These are phyloP conservation scores for Sebastes melanostomus DNA, from an alignment of 2,797 vertebrate genomes.

Conservation along the genomic window DNA sequence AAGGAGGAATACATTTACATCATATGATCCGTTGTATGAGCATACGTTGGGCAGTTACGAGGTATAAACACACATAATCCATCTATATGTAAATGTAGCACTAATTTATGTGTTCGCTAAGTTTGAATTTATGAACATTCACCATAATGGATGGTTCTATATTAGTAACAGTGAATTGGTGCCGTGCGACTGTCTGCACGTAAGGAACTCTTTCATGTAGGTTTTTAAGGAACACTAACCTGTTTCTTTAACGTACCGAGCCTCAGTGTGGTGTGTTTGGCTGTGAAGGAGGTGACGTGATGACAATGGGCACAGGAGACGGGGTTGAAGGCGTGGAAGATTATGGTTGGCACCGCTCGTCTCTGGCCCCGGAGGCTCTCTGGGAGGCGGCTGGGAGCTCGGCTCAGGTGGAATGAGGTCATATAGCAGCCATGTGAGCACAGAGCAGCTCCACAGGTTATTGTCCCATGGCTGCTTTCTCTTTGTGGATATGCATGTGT, in stretches of 20 bases:
- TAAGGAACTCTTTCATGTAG: background rate
- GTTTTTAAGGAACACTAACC: background rate
- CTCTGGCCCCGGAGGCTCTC: conserved; percentile 57
- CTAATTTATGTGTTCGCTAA: background rate
- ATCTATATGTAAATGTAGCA: background rate
- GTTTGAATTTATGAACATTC: background rate
- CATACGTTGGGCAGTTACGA: too few relatives aligned
- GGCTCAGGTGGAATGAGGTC: conserved; percentile 75
- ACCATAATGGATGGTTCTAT: background rate
- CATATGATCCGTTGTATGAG: too few relatives aligned
- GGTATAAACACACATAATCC: too few relatives aligned
- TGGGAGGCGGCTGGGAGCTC: conserved; percentile 58
- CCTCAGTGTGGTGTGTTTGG: background rate
- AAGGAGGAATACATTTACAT: too few relatives aligned
- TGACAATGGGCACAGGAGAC: conserved; percentile 40
- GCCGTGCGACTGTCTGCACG: background rate
- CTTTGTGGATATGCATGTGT: conserved; percentile 4
- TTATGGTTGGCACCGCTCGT: conserved; percentile 59
- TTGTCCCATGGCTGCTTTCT: conserved; percentile 19
- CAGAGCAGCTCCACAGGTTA: conserved; percentile 8
- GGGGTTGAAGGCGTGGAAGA: conserved; percentile 36
- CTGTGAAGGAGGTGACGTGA: conserved; percentile 14
- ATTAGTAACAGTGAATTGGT: background rate
- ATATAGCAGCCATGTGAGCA: conserved; percentile 54
- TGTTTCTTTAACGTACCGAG: background rate